Evolutionary conservation across 2,797 vertebrate species (phyloP).

Genomic region (Simalia tracyae): DNA sequence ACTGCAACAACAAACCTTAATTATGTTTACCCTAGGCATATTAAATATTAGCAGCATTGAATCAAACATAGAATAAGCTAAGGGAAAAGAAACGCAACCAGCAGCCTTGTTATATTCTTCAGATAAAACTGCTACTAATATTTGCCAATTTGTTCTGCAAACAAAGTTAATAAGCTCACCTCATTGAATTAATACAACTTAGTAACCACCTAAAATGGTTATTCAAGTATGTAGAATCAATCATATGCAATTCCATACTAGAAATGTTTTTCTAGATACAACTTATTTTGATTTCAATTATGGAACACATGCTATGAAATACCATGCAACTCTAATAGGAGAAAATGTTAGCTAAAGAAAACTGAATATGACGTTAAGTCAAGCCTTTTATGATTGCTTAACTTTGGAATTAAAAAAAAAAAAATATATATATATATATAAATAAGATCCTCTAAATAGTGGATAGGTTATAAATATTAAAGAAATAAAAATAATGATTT

Average conservation of each 20-base stretch:
- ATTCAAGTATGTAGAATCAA: not conserved
- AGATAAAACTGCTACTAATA: not conserved
- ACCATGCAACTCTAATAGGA: not conserved
- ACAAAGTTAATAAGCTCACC: not conserved
- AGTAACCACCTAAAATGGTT: not conserved
- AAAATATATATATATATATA: not conserved
- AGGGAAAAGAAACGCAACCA: not conserved
- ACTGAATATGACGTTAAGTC: not conserved
- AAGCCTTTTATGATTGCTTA: not conserved
- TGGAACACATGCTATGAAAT: not conserved
- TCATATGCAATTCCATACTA: not conserved
- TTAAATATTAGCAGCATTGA: not conserved
- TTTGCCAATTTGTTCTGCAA: not conserved
- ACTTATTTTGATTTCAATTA: not conserved
- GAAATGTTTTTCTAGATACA: not conserved
- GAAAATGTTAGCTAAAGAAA: not conserved
- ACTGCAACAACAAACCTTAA: not conserved
- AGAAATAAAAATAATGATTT: not conserved
- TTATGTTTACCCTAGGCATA: not conserved
- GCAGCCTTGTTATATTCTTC: not conserved
- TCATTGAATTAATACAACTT: not conserved
- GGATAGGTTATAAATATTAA: not conserved
- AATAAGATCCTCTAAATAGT: not conserved
- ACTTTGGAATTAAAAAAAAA: not conserved
- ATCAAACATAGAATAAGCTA: not conserved